Base-by-base conservation (phyloP, 2,113 vertebrate genomes). In the Sclerurus mexicanus region DNA sequence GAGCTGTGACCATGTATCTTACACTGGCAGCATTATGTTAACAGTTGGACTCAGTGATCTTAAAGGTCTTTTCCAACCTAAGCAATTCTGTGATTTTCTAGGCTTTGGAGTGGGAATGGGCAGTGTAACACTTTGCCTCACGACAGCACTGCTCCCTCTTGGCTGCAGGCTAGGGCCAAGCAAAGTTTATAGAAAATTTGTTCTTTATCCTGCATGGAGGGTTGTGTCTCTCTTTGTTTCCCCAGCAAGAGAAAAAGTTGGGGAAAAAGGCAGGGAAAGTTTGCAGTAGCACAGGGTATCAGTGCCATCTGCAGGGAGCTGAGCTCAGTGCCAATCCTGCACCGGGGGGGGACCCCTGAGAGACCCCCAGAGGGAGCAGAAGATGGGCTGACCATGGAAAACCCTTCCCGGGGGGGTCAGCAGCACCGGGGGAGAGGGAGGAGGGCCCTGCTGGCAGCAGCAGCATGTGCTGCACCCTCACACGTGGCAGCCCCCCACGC, bases 221-320 rank as follows among this genome's bases (percentile, higher is more conserved):
- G 22, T 7, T 33, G 30, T 3, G 5, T 4, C 7, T 14, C 46
- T 28, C 6, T 39, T 15, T 21, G 58, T 9, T 4, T 4, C 33
- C 30, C 6, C 30, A 42, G 27, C n/a, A 17, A 74, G 63, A 18
- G 39, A 37, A 35, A 10, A 25, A 2, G 7, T 1, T 1, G 4
- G 9, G 18, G 37, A 12, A 33, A 31, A 5, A 12, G 2, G 8
- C 15, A 11, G n/a, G 2, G 15, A 6, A 12, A n/a, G 5, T 52
- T 39, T 23, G 46, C 68, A 30, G 12, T 9, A 30, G 12, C 10
- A 31, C 85, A 94, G 96, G 82, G 39, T 87, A 18, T 33, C 56
- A 68, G 93, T 95, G 98, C 97, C 97, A 95, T 60, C 98, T 98
- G 95, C 94, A 96, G 98, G 97, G 83, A 46, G 73, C 42, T 7